phyloP scores from a whole-genome alignment of 2,888 invertebrate species.

The Yponomeuta plumbellus region DNA sequence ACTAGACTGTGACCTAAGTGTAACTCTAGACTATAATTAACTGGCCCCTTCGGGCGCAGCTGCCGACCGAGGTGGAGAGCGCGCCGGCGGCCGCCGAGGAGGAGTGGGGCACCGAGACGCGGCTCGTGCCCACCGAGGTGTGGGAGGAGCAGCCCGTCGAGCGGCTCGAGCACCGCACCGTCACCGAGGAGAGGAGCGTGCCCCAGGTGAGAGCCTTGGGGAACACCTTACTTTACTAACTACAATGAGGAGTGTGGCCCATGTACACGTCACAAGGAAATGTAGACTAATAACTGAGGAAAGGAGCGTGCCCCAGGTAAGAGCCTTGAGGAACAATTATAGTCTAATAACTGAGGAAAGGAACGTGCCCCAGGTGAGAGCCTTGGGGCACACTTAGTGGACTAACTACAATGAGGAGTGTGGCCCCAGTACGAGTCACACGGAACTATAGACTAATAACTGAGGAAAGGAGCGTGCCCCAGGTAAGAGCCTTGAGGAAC shows the following conservation, averaged over 20 bases:
- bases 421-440: slow-evolving; percentile 61
- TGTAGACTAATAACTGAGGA: slow-evolving; percentile 73
- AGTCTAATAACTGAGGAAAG: slow-evolving; percentile 68
- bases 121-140: slow-evolving; percentile 92
- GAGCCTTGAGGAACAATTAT: neutral
- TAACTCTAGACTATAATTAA: too few species aligned
- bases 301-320: slow-evolving; percentile 88
- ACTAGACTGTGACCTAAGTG: too few species aligned
- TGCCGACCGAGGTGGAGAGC: slow-evolving; percentile 80
- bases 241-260: slow-evolving; percentile 89
- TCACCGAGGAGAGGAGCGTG: slow-evolving; percentile 89
- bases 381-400: neutral
- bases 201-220: slow-evolving; percentile 80
- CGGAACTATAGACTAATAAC: neutral
- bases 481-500: slow-evolving; percentile 66
- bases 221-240: slow-evolving; percentile 85
- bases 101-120: slow-evolving; percentile 86
- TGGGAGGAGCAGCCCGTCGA: slow-evolving; percentile 95
- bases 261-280: slow-evolving; percentile 78
- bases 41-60: slow-evolving; percentile 33
- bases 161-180: slow-evolving; percentile 88
- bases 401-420: slow-evolving; percentile 68
- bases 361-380: slow-evolving; percentile 86
- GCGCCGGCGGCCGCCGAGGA: slow-evolving; percentile 77
- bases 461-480: slow-evolving; percentile 86